phyloP scores from a whole-genome alignment of 1,140 invertebrate species.

The Homalodisca vitripennis region DNA sequence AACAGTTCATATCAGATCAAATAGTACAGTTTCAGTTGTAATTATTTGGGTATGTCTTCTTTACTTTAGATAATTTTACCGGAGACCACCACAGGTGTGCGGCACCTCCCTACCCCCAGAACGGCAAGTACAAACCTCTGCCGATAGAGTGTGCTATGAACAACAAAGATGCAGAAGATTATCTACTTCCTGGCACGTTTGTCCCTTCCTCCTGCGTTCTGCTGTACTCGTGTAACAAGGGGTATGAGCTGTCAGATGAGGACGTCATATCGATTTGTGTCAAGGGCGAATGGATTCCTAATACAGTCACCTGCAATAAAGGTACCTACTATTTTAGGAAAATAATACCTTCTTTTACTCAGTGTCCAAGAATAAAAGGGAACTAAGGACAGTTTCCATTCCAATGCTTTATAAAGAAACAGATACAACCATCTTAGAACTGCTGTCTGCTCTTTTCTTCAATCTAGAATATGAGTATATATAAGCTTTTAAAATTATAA shows the following conservation, averaged over 20 bases:
- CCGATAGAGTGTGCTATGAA: background rate
- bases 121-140: background rate
- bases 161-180: background rate
- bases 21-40: too few species aligned
- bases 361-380: too few species aligned
- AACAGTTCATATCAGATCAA: too few species aligned
- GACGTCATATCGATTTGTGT: background rate
- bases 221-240: background rate
- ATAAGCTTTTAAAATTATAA: too few species aligned
- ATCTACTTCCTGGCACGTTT: background rate
- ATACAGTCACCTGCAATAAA: background rate
- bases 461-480: too few species aligned
- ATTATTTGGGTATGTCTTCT: too few species aligned
- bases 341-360: too few species aligned
- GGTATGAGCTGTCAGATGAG: background rate
- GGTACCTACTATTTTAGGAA: too few species aligned
- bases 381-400: too few species aligned
- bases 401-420: too few species aligned
- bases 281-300: background rate
- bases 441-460: too few species aligned
- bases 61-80: background rate
- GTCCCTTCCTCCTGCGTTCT: background rate
- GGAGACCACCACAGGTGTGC: background rate
- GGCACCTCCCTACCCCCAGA: background rate
- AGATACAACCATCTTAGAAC: too few species aligned